A percentile compares a stretch with the other conserved stretches of the same genome.
These are phyloP conservation scores for Cyanistes caeruleus DNA, from an alignment of 2,113 vertebrate species.

Conservation along the genomic window DNA sequence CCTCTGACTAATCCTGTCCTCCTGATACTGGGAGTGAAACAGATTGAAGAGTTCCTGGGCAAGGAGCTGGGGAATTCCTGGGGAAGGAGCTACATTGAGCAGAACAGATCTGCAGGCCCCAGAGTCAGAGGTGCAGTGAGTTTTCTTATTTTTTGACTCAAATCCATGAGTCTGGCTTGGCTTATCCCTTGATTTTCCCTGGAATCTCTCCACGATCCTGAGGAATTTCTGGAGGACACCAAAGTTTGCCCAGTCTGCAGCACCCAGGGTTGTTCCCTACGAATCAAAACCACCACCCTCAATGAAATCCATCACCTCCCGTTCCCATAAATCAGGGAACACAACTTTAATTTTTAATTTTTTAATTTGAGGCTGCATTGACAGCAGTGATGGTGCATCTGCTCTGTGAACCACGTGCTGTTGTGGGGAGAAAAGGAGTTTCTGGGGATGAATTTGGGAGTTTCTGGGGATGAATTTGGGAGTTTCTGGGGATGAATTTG, in stretches of 20 bases:
- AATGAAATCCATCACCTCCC: not conserved
- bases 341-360: not conserved
- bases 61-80: not conserved
- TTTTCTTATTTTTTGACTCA: not conserved
- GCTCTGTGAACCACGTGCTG: not conserved
- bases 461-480: not conserved
- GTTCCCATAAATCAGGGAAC: rapidly evolving
- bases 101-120: not conserved
- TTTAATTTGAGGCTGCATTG: not conserved
- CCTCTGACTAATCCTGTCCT: not conserved
- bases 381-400: too few species aligned
- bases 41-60: not conserved
- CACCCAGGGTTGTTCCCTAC: not conserved
- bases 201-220: rapidly evolving
- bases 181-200: not conserved
- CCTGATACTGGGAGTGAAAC: not conserved
- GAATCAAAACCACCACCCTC: rapidly evolving
- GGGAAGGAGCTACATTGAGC: not conserved
- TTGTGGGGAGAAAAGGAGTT: not conserved
- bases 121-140: not conserved
- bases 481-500: not conserved
- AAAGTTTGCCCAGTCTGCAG: not conserved
- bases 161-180: not conserved
- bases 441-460: too few species aligned
- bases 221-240: not conserved